phyloP scores from a whole-genome alignment of 2,888 invertebrate genomes.

The Clivina fossor region DNA sequence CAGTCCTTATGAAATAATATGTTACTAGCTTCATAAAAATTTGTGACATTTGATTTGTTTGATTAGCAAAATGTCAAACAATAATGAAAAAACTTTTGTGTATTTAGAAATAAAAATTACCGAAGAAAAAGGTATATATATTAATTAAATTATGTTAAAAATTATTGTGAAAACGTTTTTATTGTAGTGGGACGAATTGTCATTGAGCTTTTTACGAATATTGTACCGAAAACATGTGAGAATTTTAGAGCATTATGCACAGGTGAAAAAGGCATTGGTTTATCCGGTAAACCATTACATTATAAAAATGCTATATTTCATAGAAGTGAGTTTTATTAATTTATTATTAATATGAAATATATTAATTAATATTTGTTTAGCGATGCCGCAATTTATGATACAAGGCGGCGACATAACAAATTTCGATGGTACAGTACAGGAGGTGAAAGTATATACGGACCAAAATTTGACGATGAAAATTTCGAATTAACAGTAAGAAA shows the following conservation, averaged over 20 bases:
- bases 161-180: slow-evolving; percentile 25
- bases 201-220: slow-evolving; percentile 81
- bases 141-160: slow-evolving; percentile 9
- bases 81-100: slow-evolving; percentile 65
- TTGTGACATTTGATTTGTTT: slow-evolving; percentile 2
- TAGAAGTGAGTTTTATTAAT: slow-evolving; percentile 57
- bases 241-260: slow-evolving; percentile 92
- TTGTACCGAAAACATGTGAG: slow-evolving; percentile 85
- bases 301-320: slow-evolving; percentile 85
- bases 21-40: no score
- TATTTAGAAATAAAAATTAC: slow-evolving; percentile 72
- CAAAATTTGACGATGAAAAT: slow-evolving; percentile 87
- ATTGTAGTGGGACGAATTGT: slow-evolving; percentile 77
- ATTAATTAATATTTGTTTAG: no score
- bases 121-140: slow-evolving; percentile 63
- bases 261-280: slow-evolving; percentile 80
- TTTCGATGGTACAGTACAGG: slow-evolving; percentile 83
- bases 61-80: slow-evolving; percentile 9
- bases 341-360: slow-evolving; percentile 3
- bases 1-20: no score
- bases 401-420: slow-evolving; percentile 79
- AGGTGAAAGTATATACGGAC: slow-evolving; percentile 94
- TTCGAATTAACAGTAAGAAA: slow-evolving; percentile 63
- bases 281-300: slow-evolving; percentile 71
- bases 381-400: slow-evolving; percentile 86